phyloP scores from a whole-genome alignment of 2,888 invertebrate genomes.

The Oegoconia quadripuncta region DNA sequence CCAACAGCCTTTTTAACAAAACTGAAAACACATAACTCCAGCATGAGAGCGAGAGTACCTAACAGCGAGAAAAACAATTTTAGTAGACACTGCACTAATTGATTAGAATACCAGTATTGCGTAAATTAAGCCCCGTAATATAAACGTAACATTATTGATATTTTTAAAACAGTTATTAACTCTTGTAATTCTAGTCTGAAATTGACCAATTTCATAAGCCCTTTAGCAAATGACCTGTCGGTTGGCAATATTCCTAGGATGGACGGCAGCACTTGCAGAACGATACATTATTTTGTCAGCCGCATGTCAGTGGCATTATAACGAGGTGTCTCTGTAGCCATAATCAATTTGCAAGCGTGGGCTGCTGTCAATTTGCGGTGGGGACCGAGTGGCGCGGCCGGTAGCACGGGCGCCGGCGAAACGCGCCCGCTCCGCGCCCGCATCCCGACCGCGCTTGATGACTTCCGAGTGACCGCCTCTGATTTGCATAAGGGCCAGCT shows the following conservation, averaged over 20 bases:
- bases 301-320: constrained; percentile 43
- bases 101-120: constrained; percentile 24
- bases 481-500: constrained; percentile 74
- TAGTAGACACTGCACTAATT: constrained; percentile 19
- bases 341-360: constrained; percentile 60
- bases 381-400: constrained; percentile 15
- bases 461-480: constrained; percentile 74
- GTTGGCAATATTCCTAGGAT: background rate
- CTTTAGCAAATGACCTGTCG: background rate
- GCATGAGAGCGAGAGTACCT: constrained; percentile 10
- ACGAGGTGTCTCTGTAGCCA: constrained; percentile 52
- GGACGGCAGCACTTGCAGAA: constrained; percentile 20
- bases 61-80: constrained; percentile 19
- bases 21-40: constrained; percentile 25
- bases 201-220: too few relatives aligned
- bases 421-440: constrained; percentile 3
- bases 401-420: constrained; percentile 16
- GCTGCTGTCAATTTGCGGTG: constrained; percentile 64
- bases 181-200: too few relatives aligned
- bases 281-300: constrained; percentile 35
- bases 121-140: too few relatives aligned
- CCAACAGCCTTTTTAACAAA: constrained; percentile 24
- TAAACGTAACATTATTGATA: too few relatives aligned
- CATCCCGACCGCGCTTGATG: constrained; percentile 45
- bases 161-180: too few relatives aligned